Percentiles rank a stretch among this genome's conserved stretches.
phyloP scores from a whole-genome alignment of 2,113 vertebrate genomes.

The Symphodus melops region DNA sequence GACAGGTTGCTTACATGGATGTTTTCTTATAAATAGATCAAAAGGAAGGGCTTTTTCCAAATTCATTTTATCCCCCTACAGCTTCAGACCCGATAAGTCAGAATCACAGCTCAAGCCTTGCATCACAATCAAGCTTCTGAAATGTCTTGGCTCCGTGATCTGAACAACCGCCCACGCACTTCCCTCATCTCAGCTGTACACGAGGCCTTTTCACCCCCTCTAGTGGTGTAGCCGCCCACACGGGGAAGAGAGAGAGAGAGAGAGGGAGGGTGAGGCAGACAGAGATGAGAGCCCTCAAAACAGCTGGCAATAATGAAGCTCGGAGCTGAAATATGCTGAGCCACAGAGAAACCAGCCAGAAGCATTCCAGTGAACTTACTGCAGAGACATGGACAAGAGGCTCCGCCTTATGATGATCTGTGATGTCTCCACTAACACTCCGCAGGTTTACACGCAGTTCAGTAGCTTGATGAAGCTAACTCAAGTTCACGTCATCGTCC shows the following conservation, averaged over 20 bases:
- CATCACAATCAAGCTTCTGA: constrained; percentile 1
- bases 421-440: constrained; percentile 31
- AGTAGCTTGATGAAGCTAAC: no score
- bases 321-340: constrained; percentile 75
- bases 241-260: constrained; percentile 1
- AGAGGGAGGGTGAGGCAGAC: constrained; percentile 19
- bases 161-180: constrained; percentile 25
- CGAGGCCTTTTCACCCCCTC: constrained; percentile 49
- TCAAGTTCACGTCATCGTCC: no score
- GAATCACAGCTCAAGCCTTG: background rate
- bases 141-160: background rate
- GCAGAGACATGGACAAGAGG: constrained; percentile 53
- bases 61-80: background rate
- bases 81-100: background rate
- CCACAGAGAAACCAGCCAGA: constrained; percentile 68
- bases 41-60: background rate
- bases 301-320: constrained; percentile 80
- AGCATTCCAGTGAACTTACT: constrained; percentile 76
- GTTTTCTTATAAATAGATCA: background rate
- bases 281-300: constrained; percentile 60
- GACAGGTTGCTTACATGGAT: background rate
- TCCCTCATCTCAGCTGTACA: constrained; percentile 6
- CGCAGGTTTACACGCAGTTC: background rate
- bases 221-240: constrained; percentile 58
- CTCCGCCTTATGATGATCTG: constrained; percentile 56